Evolutionary conservation across 2,888 invertebrate genomes (phyloP), one percentile per base, ranked within the genome.

Genomic region (Spicauda simplicius): DNA sequence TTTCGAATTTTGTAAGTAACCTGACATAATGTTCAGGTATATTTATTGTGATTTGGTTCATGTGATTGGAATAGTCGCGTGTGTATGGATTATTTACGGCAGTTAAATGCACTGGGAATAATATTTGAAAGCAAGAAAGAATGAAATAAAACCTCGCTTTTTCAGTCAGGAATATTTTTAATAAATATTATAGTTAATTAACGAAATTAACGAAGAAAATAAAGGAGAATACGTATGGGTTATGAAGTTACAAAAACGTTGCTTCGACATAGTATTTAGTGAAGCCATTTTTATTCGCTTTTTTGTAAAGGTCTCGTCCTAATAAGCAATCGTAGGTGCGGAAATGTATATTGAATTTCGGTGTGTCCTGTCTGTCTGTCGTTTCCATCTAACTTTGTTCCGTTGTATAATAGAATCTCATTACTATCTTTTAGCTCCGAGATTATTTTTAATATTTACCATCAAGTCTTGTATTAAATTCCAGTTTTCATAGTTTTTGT

Each of bases 311-410:
- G 81, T 77, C 77, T 81, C 81, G 77, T 77, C 75, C 73, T 76
- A 75, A 71, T 74, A 72, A 77, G 71, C 71, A 73, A 72, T 72
- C 66, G 72, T 74, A 74, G 74, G 76, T 78, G 77, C 78, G 78
- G 76, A 72, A 68, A 72, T 71, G 73, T 75, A 69, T 73, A 71
- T 65, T 73, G 70, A 73, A 71, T 74, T 71, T 72, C 75, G 72
- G 70, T 79, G 25, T 64, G 58, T 65, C 19, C 45, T 57, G 37
- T 58, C 58, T 58, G 52, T 61, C 78, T 78, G 87, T 89, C 88
- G 87, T 78, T 86, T 90, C 90, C 88, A 91, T 91, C 90, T 88
- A 82, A 77, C 78, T 78, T 77, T 76, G 74, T 78, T 76, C 82
- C 77, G 78, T 79, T 81, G 78, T 80, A 74, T 77, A 71, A 79